Evolutionary conservation across 2,888 invertebrate genomes (phyloP).

Genomic region (Morinoia aosen): DNA sequence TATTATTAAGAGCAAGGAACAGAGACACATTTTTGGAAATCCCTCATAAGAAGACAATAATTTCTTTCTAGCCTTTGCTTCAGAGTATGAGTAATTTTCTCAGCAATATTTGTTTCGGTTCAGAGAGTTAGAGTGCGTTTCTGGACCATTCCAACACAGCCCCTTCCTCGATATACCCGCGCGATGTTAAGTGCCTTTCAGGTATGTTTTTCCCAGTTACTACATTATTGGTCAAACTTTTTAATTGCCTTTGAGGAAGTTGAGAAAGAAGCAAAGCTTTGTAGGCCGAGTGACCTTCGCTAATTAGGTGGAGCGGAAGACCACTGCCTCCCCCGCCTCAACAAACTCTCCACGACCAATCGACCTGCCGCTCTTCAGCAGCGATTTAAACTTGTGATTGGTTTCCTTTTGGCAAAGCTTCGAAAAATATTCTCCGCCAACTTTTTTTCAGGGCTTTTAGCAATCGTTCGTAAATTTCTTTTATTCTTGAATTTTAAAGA

Average conservation of each 20-base stretch:
- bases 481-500: background rate
- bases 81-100: background rate
- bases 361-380: background rate
- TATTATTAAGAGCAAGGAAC: background rate
- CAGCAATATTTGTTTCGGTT: background rate
- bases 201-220: slow-evolving; percentile 20
- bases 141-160: background rate
- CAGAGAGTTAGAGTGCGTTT: background rate
- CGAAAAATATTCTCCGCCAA: background rate
- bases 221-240: slow-evolving; percentile 38
- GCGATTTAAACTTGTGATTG: slow-evolving; percentile 33
- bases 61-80: background rate
- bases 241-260: slow-evolving; percentile 43
- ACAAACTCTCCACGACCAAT: background rate
- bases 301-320: background rate
- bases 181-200: background rate
- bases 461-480: background rate
- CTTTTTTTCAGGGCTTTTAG: background rate
- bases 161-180: background rate
- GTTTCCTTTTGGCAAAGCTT: background rate
- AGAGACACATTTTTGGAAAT: background rate
- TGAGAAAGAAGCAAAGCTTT: slow-evolving; percentile 8
- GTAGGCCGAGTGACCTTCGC: background rate
- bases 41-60: background rate
- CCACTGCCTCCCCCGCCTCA: background rate